These are phyloP conservation scores for Endotricha flammealis DNA, from an alignment of 2,888 invertebrate species.

Conservation along the genomic window DNA sequence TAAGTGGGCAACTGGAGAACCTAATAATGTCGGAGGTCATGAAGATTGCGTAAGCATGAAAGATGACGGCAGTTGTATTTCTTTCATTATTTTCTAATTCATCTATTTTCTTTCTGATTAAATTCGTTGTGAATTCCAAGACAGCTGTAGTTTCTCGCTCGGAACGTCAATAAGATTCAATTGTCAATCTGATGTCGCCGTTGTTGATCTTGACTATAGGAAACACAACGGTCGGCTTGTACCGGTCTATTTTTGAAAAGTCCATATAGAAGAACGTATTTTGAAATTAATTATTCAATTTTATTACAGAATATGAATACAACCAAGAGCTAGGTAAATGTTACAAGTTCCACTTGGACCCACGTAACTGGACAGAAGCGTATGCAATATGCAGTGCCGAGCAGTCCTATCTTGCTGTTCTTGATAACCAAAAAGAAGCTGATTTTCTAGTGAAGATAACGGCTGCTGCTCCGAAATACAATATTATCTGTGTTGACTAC, in stretches of 20 bases:
- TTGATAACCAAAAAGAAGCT: constrained; percentile 44
- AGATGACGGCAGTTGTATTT: constrained; percentile 27
- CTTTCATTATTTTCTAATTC: no score
- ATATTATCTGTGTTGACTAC: constrained; percentile 29
- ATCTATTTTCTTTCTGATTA: no score
- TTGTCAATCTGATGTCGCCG: no score
- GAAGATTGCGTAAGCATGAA: constrained; percentile 48
- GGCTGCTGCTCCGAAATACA: constrained; percentile 31
- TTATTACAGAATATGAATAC: constrained; percentile 44
- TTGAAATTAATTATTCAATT: no score
- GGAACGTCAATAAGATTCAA: no score
- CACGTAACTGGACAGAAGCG: constrained; percentile 51
- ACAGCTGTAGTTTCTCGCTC: no score
- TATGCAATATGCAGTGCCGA: constrained; percentile 44
- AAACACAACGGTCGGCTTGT: no score
- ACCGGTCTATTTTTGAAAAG: no score
- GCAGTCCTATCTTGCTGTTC: constrained; percentile 47
- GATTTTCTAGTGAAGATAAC: constrained; percentile 36
- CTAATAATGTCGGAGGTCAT: constrained; percentile 36
- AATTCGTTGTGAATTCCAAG: no score
- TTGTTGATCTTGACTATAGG: no score
- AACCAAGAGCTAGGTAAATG: constrained; percentile 37
- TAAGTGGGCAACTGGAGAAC: constrained; percentile 49
- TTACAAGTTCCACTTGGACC: constrained; percentile 52
- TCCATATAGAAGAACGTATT: no score